phyloP scores from a whole-genome alignment of 2,888 invertebrate species.

The Dione juno region DNA sequence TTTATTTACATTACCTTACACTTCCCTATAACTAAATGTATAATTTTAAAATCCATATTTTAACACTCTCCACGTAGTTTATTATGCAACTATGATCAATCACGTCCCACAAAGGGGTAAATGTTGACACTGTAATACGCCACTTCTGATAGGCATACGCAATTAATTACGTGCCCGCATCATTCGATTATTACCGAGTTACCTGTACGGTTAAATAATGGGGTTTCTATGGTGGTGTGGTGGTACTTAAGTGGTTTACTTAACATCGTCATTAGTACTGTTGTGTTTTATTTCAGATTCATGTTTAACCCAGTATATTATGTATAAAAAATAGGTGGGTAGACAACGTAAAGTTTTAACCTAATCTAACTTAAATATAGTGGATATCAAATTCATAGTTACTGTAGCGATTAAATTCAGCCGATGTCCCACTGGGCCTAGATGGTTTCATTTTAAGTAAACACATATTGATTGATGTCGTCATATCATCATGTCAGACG shows the following conservation, averaged over 20 bases:
- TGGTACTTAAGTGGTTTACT: constrained; percentile 10
- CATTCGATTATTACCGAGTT: constrained; percentile 36
- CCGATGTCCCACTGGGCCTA: no score
- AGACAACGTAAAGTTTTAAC: no score
- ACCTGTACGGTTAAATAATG: constrained; percentile 35
- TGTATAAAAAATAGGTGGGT: no score
- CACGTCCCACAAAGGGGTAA: constrained; percentile 46
- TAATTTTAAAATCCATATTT: neutral
- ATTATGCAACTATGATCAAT: neutral
- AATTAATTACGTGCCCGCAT: constrained; percentile 54
- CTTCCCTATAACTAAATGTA: no score
- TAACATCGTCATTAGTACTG: neutral
- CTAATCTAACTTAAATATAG: no score
- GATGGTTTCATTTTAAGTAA: no score
- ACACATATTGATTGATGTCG: no score
- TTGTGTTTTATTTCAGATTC: neutral
- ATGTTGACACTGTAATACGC: constrained; percentile 49
- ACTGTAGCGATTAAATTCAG: no score
- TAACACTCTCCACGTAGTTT: neutral
- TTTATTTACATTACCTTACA: no score
- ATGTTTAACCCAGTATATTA: no score
- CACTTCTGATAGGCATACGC: constrained; percentile 46
- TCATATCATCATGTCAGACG: no score
- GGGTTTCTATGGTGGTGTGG: neutral
- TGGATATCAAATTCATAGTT: no score